These are phyloP conservation scores for Phoxinus phoxinus DNA, from an alignment of 2,113 vertebrate species.

Conservation along the genomic window DNA sequence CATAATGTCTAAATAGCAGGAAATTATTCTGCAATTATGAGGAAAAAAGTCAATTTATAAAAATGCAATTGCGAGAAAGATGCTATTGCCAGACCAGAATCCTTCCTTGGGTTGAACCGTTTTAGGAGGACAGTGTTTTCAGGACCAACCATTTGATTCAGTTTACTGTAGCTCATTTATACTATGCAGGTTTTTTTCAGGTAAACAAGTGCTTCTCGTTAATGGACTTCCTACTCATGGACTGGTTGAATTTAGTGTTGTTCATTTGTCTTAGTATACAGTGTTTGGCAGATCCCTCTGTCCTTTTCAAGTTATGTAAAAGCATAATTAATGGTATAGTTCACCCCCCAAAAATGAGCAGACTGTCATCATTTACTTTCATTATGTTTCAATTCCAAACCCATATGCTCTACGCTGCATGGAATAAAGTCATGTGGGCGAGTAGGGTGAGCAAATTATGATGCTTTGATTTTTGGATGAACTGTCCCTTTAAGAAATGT, in stretches of 20 bases:
- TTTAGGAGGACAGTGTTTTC: background rate
- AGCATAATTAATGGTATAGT: background rate
- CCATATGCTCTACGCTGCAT: background rate
- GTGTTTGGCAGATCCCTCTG: background rate
- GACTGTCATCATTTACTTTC: background rate
- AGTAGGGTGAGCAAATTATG: background rate
- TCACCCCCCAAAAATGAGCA: background rate
- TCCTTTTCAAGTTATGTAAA: background rate
- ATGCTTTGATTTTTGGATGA: background rate
- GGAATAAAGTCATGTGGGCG: background rate
- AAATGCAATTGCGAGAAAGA: background rate
- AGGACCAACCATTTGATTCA: constrained; percentile 1
- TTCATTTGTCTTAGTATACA: background rate
- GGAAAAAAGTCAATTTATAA: too few species aligned
- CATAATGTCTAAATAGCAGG: background rate
- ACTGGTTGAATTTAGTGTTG: background rate
- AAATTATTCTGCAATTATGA: background rate
- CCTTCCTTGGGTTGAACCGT: background rate
- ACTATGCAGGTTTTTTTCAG: constrained; percentile 44
- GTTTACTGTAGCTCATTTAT: background rate
- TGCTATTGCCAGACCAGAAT: background rate
- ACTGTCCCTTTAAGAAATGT: background rate
- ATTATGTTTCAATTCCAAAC: background rate
- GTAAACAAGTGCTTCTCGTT: background rate
- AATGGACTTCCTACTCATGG: background rate